Base-by-base conservation (phyloP, 2,888 invertebrate species). In the Eremobia ochroleuca region DNA sequence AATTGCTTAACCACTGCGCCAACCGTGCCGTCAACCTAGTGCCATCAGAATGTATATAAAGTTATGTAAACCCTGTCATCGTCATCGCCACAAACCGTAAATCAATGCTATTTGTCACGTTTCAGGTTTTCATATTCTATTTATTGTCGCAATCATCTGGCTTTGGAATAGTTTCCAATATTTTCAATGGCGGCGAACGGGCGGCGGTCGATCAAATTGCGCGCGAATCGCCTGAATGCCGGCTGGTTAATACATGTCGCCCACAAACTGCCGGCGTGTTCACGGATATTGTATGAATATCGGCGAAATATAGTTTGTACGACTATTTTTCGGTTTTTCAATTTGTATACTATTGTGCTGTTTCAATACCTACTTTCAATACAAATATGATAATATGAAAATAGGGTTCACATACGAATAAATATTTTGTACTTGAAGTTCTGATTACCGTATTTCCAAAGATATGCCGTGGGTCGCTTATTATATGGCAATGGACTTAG, bases 141-240 rank as follows among this genome's bases (percentile, higher is more conserved):
- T 76, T 78, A 67, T 75, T 70, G 73, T 73, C 62, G 55, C 76
- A 78, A 76, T 85, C 66, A 78, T 81, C 67, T 73, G 77, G 71
- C 76, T 77, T 73, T 70, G 71, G 34, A 81, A 85, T 84, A 87
- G 85, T 84, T 87, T 70, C 66, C 85, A 74, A 87, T 87, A 87
- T 83, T 73, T 85, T 69, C n/a, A 34, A 70, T 62, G 64, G 69
- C 73, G 71, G 69, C 76, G 73, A 65, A 74, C 65, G 70, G 66
- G 66, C 73, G 78, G 75, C 79, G 85, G 79, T 79, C 77, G 85
- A 73, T 77, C 82, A 77, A 76, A 79, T 76, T 55, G 82, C 76
- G 64, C 80, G 69, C 72, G 69, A 67, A 66, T 61, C 34, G 34
- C 61, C 69, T 87, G 85, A 85, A 87, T 85, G 72, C 49, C 75